Evolutionary conservation across 2,888 invertebrate species (phyloP), one percentile per base, ranked within the genome.

Genomic region (Cinara cedri): DNA sequence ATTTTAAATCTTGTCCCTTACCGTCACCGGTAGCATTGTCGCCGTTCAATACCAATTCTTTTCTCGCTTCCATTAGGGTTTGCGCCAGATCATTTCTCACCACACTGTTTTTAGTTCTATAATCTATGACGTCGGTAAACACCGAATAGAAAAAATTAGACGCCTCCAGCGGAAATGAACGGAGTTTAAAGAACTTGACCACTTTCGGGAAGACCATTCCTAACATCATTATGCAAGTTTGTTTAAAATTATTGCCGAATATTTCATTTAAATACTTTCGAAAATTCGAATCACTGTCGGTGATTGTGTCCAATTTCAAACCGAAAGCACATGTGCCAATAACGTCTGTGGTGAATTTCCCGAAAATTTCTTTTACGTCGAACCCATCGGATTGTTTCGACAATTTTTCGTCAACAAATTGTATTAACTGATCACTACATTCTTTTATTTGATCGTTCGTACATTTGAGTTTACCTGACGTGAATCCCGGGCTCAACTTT

Each of bases 241-340:
- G 24, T 11, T 11, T 16, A n/a, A 16, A 11, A 6, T 10, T 24
- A 1, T 16, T 10, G 24, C 16, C 16, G 42, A 72, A 72, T 9
- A 72, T 13, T 60, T 72, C 19, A 0, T 60, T 72, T 0, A 19
- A 13, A 13, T 72, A 42, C 10, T 21, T 24, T 3, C 85, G 84
- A 82, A 87, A 87, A n/a, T 84, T 85, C 13, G 86, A 86, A 54
- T 86, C 83, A 26, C 85, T 84, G 81, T 87, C 83, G 21, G 83
- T 84, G 42, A 87, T 83, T 0, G 86, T 85, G 82, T 87, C 86
- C 81, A 86, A 85, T 81, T 87, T 86, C 82, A 87, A 85, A 51
- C 87, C 88, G 83, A 87, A 88, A 34, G 86, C 87, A 81, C 87
- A 87, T 55, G 85, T 85, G 13, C 87, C 87, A 62, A 88, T 87